A percentile compares a stretch with the other conserved stretches of the same genome.
Conservation (phyloP, 1,140 invertebrate species). For the Adelges cooleyi region DNA sequence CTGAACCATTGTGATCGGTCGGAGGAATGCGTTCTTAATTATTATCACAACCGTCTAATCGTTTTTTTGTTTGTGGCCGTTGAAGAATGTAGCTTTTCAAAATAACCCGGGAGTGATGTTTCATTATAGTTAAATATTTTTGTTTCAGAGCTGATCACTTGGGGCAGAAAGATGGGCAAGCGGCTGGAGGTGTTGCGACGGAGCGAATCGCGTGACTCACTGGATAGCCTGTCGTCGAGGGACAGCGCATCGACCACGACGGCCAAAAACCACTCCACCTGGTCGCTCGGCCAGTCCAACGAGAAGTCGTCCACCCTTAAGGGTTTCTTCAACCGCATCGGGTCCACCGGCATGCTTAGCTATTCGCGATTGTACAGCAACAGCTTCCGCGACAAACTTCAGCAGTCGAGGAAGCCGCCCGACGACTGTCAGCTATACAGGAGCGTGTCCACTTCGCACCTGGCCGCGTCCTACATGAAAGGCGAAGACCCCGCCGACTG, state of each 20-base stretch:
- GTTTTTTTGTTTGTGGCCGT: too few relatives aligned
- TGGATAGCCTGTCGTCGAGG: conserved; percentile 34
- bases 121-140: not conserved
- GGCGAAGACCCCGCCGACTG: conserved; percentile 67
- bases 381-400: conserved; percentile 37
- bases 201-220: conserved; percentile 48
- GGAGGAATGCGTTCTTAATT: too few relatives aligned
- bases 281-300: conserved; percentile 33
- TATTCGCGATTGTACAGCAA: conserved; percentile 34
- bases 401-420: conserved; percentile 41
- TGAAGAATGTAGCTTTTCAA: too few relatives aligned
- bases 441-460: conserved; percentile 61
- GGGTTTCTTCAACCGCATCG: conserved; percentile 60
- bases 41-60: too few relatives aligned
- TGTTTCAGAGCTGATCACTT: conserved; percentile 56
- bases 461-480: conserved; percentile 55
- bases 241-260: conserved; percentile 39
- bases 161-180: conserved; percentile 65
- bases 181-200: conserved; percentile 63
- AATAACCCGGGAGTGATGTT: too few relatives aligned
- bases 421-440: conserved; percentile 45
- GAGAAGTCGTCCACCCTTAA: conserved; percentile 48
- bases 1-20: too few relatives aligned
- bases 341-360: conserved; percentile 62
- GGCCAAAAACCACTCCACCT: conserved; percentile 39